Percentiles rank a stretch among this genome's conserved stretches.
phyloP scores from a whole-genome alignment of 2,113 vertebrate genomes.

The Pontoporia blainvillei region DNA sequence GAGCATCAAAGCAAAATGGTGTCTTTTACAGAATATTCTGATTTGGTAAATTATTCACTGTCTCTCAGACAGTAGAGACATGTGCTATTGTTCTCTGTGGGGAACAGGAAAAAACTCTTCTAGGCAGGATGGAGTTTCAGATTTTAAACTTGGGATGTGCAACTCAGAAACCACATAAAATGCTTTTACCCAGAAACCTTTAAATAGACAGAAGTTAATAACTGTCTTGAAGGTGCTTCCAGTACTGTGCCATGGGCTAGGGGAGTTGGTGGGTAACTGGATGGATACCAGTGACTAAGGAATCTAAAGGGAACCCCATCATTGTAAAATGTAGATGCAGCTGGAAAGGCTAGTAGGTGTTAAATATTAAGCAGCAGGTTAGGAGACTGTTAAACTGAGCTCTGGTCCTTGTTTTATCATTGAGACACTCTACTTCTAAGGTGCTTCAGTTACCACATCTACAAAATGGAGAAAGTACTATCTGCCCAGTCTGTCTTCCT shows the following conservation, averaged over 20 bases:
- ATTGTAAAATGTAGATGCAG: background rate
- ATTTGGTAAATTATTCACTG: constrained; percentile 64
- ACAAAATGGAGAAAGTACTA: background rate
- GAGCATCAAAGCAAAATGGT: constrained; percentile 60
- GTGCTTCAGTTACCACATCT: background rate
- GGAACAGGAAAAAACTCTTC: constrained; percentile 24
- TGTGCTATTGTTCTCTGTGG: constrained; percentile 51
- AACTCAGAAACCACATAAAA: background rate
- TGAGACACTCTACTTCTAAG: background rate
- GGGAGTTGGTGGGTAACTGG: background rate
- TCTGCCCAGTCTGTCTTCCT: background rate
- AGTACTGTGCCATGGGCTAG: background rate
- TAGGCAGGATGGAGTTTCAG: background rate
- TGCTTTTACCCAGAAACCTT: background rate
- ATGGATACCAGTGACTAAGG: background rate
- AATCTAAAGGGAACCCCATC: background rate
- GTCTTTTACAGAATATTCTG: constrained; percentile 63
- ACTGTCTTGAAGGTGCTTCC: background rate
- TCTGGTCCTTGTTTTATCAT: background rate
- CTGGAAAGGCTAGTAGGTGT: background rate
- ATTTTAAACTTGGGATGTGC: background rate
- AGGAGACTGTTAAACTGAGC: background rate
- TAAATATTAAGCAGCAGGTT: background rate
- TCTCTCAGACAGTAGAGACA: constrained; percentile 42
- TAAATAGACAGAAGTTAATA: background rate